phyloP scores from a whole-genome alignment of 1,140 invertebrate species.

The Laupala kohalensis region DNA sequence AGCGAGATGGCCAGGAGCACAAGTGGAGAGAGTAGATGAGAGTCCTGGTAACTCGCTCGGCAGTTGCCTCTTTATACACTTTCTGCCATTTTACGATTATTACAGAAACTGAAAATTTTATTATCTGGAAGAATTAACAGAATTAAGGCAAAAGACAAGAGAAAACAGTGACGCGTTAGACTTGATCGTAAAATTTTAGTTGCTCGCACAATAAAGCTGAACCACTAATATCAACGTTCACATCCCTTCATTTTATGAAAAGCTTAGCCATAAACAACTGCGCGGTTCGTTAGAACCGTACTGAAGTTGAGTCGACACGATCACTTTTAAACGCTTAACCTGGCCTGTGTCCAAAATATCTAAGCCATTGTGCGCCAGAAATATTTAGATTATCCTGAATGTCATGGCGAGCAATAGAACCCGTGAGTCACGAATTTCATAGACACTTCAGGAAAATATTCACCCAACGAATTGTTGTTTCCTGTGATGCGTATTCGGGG shows the following conservation, averaged over 20 bases:
- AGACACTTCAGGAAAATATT: too few relatives aligned
- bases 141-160: background rate
- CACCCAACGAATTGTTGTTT: too few relatives aligned
- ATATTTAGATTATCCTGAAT: too few relatives aligned
- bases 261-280: background rate
- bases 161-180: background rate
- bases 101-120: background rate
- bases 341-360: background rate
- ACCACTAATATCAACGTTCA: background rate
- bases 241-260: background rate
- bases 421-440: too few relatives aligned
- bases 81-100: background rate
- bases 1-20: too few relatives aligned
- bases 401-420: too few relatives aligned
- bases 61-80: background rate
- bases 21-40: background rate
- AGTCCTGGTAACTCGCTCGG: background rate
- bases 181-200: background rate
- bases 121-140: background rate
- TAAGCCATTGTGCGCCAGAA: background rate
- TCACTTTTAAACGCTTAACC: background rate
- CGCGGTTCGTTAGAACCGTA: background rate
- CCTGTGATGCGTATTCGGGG: too few relatives aligned
- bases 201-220: background rate
- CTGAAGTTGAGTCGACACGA: background rate